Conservation (phyloP, 1,140 invertebrate species). For the Polypedilum pembai region DNA sequence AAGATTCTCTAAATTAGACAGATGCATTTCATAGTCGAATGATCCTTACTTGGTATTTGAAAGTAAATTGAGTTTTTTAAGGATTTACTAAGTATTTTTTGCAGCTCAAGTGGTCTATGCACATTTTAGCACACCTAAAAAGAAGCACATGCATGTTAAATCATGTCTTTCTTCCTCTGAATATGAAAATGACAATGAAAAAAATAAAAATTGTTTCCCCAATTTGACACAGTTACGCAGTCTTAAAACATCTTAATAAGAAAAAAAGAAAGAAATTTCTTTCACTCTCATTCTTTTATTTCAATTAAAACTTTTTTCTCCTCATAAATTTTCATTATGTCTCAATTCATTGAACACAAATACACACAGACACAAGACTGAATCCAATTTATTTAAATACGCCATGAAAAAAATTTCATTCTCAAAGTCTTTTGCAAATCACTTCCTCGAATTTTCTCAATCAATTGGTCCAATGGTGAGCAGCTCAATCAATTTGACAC, state of each 20-base stretch:
- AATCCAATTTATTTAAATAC: conserved; percentile 24
- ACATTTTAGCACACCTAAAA: not conserved
- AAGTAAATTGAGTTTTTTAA: conserved; percentile 21
- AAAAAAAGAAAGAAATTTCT: conserved; percentile 5
- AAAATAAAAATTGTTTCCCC: conserved; percentile 15
- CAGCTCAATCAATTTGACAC: conserved; percentile 11
- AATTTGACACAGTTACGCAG: conserved; percentile 25
- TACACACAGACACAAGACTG: not conserved
- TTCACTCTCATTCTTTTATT: not conserved
- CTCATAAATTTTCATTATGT: conserved; percentile 28
- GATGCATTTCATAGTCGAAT: conserved; percentile 20
- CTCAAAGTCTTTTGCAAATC: conserved; percentile 1
- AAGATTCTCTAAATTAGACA: conserved; percentile 5
- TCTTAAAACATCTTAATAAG: not conserved
- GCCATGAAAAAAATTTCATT: conserved; percentile 10
- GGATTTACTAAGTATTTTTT: not conserved
- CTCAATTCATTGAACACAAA: conserved; percentile 5
- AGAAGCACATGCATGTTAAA: conserved; percentile 1
- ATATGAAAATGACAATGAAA: conserved; percentile 8
- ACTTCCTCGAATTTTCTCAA: conserved; percentile 23
- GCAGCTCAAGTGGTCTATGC: not conserved
- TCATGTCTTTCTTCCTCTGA: not conserved
- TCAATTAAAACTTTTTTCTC: conserved; percentile 21
- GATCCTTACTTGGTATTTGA: not conserved
- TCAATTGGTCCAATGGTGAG: not conserved